Evolutionary conservation across 2,888 invertebrate species (phyloP), one percentile per base, ranked within the genome.

Genomic region (Galeruca laticollis): DNA sequence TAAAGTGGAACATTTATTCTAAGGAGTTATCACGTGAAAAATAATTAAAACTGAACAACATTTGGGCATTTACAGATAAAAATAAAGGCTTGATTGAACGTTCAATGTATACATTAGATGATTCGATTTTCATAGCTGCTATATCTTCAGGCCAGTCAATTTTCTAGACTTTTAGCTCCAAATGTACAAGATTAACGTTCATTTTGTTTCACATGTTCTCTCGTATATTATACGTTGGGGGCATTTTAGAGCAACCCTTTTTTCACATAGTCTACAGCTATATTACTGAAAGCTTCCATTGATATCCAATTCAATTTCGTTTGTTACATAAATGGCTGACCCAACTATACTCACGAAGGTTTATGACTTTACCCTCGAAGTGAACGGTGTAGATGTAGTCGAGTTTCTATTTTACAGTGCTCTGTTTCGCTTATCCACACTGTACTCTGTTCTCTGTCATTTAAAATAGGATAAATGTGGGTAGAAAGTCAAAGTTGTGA

Each of bases 261-360:
- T 56, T 56, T 56, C 35, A 18, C 35, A 57, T 9, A 57, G 15
- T 35, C 3, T 57, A 57, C 35, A 11, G 20, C 56, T 15, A 57
- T 57, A 57, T 57, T 33, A 57, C 56, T 37, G 35, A 57, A 57
- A 57, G 56, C 56, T 57, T 18, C 33, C 56, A 57, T 57, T 57
- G 56, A 57, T 35, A 57, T 57, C 56, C 56, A 57, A 57, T 57
- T 57, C 56, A 57, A 57, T 57, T 57, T 57, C 56, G 56, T 57
- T 57, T 57, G 56, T 57, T 35, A 57, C 56, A 57, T 57, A 57
- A 57, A 57, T 57, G 56, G 56, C 56, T 57, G 56, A 57, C 56
- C 56, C 56, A 35, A 57, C 56, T 57, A 57, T 57, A 57, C 33
- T 33, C 56, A 57, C 35, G 56, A 11, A 37, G 35, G 33, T 57